Base-by-base conservation (phyloP, 2,113 vertebrate species). In the Campylomormyrus numenius region DNA sequence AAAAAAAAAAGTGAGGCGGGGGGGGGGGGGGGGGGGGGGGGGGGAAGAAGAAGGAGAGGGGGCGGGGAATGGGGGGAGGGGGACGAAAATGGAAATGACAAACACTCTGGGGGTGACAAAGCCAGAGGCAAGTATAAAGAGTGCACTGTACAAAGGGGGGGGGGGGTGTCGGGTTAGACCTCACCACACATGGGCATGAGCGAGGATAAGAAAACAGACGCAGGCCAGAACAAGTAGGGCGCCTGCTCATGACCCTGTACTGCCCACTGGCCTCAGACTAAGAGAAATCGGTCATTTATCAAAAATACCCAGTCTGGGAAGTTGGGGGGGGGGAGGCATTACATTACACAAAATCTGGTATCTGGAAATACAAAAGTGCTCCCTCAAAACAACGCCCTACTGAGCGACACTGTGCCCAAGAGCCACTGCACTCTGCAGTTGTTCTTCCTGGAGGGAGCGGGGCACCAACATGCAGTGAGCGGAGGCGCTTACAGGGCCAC, bases 181-280 rank as follows among this genome's bases (percentile, higher is more conserved):
- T 92, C 90, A 94, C 91, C 92, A 94, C 93, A 96, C 95, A 95
- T 92, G 93, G 91, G 94, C 91, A 93, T 85, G 91, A 93, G 92
- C 88, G 94, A 93, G 91, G 92, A 92, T 3, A 90, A 53, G 91
- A 90, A 46, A 66, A 86, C 80, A 94, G 92, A 91, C 92, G 91
- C 87, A 92, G 93, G 90, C 91, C 89, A 91, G 93, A 93, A 93
- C 93, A 95, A 94, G 92, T 92, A 89, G 88, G 93, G 90, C 92
- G 94, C 94, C 95, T 93, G 92, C 94, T 93, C 48, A 84, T 89
- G 35, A 85, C 88, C 84, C 39, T 88, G 27, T 53, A 91, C 91
- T 93, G 91, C 91, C 88, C 5, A 90, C 91, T 88, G 93, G 94
- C 94, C 95, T 52, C 95, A 66, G 17, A 19, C 52, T 5, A n/a